Conservation (phyloP, 2,113 vertebrate genomes). For the Casuarius casuarius region DNA sequence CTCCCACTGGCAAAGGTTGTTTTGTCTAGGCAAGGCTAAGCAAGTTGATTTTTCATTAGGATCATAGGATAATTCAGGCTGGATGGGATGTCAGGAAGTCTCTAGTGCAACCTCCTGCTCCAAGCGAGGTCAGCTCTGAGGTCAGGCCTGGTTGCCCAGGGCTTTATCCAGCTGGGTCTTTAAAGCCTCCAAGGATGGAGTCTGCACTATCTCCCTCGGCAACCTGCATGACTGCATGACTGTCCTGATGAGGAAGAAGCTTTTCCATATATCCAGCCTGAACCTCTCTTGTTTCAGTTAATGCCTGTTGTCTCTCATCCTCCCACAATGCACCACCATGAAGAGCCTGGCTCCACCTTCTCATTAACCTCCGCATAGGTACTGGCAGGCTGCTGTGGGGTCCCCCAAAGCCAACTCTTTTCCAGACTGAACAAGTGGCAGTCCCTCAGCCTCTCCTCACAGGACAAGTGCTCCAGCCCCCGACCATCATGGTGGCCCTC, state of each 20-base stretch:
- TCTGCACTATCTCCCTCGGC: background rate
- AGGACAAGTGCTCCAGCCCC: background rate
- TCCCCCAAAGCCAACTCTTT: background rate
- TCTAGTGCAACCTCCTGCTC: background rate
- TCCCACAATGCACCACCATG: background rate
- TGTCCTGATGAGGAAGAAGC: accelerated
- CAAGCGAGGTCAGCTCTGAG: background rate
- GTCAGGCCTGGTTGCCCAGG: background rate
- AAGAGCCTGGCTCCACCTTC: background rate
- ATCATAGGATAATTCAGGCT: background rate
- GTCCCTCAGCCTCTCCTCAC: background rate
- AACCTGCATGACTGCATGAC: background rate
- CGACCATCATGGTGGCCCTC: accelerated
- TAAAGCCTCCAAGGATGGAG: background rate
- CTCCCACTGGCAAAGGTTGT: background rate
- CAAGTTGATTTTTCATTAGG: too few species aligned
- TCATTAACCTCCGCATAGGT: background rate
- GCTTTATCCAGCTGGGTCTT: background rate
- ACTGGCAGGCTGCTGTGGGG: background rate
- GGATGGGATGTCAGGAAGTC: background rate
- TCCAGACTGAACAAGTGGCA: background rate
- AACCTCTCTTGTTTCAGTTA: background rate
- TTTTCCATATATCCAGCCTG: background rate
- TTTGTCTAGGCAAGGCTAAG: background rate
- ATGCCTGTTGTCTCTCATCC: background rate